A percentile compares a stretch with the other conserved stretches of the same genome.
phyloP scores from a whole-genome alignment of 2,888 invertebrate genomes.

The Hyalella azteca region DNA sequence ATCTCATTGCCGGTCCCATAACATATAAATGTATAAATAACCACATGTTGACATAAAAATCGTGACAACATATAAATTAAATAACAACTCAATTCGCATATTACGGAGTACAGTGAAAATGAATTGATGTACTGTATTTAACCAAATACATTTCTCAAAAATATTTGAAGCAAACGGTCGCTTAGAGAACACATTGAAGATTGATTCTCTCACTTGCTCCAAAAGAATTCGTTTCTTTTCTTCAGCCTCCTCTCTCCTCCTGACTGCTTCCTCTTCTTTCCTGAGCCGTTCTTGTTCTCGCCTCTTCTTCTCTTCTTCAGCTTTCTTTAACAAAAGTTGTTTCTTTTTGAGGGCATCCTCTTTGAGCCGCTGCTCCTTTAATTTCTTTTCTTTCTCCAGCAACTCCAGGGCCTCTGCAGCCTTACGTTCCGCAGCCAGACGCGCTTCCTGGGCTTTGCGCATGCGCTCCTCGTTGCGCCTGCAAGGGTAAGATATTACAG shows the following conservation, averaged over 20 bases:
- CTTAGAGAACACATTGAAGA: no score
- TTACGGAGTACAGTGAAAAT: no score
- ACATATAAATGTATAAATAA: no score
- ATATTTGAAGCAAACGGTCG: no score
- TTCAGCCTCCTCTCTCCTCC: constrained; percentile 27
- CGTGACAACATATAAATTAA: no score
- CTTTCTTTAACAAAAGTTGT: constrained; percentile 24
- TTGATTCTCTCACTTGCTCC: no score
- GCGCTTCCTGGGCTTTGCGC: constrained; percentile 46
- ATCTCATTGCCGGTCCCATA: no score
- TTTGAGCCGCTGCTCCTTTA: constrained; percentile 17
- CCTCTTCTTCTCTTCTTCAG: constrained; percentile 16
- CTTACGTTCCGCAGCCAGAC: constrained; percentile 41
- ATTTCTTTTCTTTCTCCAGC: constrained; percentile 36
- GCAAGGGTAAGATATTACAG: not conserved
- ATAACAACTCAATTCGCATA: no score
- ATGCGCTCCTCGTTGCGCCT: constrained; percentile 53
- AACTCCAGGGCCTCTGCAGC: constrained; percentile 41
- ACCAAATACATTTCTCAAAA: no score
- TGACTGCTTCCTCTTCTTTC: constrained; percentile 6
- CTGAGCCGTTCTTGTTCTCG: constrained; percentile 5
- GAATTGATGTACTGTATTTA: no score
- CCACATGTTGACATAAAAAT: no score
- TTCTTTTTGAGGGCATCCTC: constrained; percentile 9
- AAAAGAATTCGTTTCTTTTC: not conserved